These are phyloP conservation scores for Heliothis virescens DNA, from an alignment of 1,140 invertebrate species.

Conservation along the genomic window DNA sequence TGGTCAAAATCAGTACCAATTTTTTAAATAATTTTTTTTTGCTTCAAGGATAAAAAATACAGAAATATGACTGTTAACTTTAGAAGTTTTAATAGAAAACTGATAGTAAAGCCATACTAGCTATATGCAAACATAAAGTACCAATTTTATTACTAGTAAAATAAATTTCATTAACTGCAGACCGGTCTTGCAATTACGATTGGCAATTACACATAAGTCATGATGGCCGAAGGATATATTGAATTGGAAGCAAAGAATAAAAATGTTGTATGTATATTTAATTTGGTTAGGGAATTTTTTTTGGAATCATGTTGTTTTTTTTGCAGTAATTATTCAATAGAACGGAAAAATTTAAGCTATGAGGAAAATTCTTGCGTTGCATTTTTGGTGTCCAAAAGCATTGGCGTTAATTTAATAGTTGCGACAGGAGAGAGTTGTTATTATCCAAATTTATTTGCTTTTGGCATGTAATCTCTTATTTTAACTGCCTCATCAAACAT, in stretches of 20 bases:
- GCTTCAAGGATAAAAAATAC: too few species aligned
- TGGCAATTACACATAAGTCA: neutral
- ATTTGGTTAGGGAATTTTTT: neutral
- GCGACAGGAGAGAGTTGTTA: too few species aligned
- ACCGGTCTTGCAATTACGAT: neutral
- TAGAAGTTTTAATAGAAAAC: neutral
- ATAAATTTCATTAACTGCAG: slow-evolving; percentile 9
- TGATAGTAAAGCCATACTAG: neutral
- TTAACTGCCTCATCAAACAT: too few species aligned
- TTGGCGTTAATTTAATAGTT: too few species aligned
- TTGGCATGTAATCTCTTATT: too few species aligned
- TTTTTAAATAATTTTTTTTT: too few species aligned
- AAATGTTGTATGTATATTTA: slow-evolving; percentile 6
- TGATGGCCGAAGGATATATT: slow-evolving; percentile 4
- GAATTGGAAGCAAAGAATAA: neutral
- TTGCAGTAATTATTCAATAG: neutral
- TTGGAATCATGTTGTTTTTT: slow-evolving; percentile 1
- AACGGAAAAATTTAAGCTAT: too few species aligned
- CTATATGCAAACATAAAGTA: too few species aligned
- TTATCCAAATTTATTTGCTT: too few species aligned
- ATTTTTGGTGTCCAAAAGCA: too few species aligned
- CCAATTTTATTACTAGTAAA: neutral
- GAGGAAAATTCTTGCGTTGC: too few species aligned
- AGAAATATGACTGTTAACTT: too few species aligned
- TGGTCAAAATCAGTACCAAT: neutral